phyloP scores from a whole-genome alignment of 2,888 invertebrate species.

The Antheraea assamensis region DNA sequence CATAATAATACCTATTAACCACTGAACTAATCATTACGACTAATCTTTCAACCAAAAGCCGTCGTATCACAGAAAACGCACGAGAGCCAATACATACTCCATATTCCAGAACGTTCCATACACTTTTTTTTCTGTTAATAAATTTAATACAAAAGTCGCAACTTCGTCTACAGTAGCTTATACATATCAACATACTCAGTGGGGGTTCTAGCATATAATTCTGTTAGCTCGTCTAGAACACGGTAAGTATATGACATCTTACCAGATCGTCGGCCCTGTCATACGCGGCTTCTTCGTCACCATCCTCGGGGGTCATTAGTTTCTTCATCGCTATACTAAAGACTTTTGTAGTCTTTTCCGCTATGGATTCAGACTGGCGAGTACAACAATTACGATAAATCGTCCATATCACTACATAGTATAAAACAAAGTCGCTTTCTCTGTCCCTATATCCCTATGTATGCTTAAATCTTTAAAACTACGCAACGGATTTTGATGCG shows the following conservation, averaged over 20 bases:
- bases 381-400: neutral
- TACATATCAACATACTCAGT: neutral
- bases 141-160: neutral
- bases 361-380: conserved; percentile 83
- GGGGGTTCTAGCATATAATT: neutral
- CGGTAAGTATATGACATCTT: conserved; percentile 53
- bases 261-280: conserved; percentile 88
- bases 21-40: neutral
- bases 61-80: no score
- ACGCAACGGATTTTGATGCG: no score
- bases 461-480: no score
- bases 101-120: neutral
- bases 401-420: neutral
- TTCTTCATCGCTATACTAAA: conserved; percentile 80
- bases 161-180: neutral
- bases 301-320: conserved; percentile 72
- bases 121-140: neutral
- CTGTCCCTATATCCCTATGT: no score
- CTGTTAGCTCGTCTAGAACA: conserved; percentile 26
- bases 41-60: neutral
- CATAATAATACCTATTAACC: no score
- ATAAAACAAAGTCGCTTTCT: no score
- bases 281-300: conserved; percentile 83
- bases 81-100: neutral
- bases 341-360: conserved; percentile 81